Evolutionary conservation across 2,888 invertebrate genomes (phyloP), one percentile per base, ranked within the genome.

Genomic region (Empis stercorea): DNA sequence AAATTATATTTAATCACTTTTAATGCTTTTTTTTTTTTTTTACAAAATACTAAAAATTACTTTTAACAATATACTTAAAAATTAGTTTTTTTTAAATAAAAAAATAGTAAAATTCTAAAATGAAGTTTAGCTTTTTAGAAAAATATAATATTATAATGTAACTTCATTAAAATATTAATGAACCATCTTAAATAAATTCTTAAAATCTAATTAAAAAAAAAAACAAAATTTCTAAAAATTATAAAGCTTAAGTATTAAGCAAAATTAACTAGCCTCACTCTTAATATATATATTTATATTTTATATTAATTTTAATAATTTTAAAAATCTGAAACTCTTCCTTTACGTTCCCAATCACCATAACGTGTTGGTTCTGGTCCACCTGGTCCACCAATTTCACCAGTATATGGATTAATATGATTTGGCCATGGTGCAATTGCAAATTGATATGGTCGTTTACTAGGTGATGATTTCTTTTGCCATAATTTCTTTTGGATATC

Each of bases 281-380:
- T n/a, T n/a, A n/a, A n/a, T n/a, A n/a, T n/a, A n/a, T n/a, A n/a
- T n/a, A n/a, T n/a, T n/a, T n/a, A n/a, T n/a, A n/a, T n/a, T n/a
- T n/a, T 7, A 27, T 4, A 7, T 14, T 36, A 14, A 14, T 34
- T 14, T 34, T 34, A 41, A 70, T 74, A 97, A 72, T 34, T 41
- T 70, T 74, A 97, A 72, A 99, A 99, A 73, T 99, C 99, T 2
- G 88, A 77, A 36, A 93, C 93, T 63, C 97, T 76, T 50, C 99
- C 99, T 64, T 99, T 99, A 55, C 97, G 77, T 66, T 99, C 99
- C 99, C 99, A 99, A 71, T 99, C 99, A 2, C 99, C 99, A 71
- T 92, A 99, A 56, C 99, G 78, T 11, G 99, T 99, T 10, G 99
- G 99, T 73, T 99, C 99, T 1, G 96, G 99, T 7, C 99, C 99